Base-by-base conservation (phyloP, 2,797 vertebrate genomes). In the Dermochelys coriacea region DNA sequence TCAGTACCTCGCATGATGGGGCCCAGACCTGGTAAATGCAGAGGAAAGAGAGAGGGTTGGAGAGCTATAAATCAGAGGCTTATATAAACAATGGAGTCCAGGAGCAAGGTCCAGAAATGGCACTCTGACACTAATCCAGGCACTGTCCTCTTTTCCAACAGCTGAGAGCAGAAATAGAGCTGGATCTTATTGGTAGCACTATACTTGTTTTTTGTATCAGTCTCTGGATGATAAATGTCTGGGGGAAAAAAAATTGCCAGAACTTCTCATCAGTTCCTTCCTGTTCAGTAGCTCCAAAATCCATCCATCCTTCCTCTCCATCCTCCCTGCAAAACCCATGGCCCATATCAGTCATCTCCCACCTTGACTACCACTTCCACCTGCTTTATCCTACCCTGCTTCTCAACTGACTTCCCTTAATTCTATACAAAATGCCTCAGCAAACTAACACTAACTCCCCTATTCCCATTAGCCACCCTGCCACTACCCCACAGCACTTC, bases 101-200 rank as follows among this genome's bases (percentile, higher is more conserved):
- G 19, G n/a, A 68, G 19, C 64, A 68, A 68, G n/a, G n/a, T 37
- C 64, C 5, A 71, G n/a, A 88, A 86, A 86, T 86, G 64, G 84
- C 80, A 82, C 41, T 88, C 89, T 95, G 41, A 8, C 81, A 74
- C 41, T 91, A 87, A 95, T 95, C 88, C 77, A 85, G 71, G 95
- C 89, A 95, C 80, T 74, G 37, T 83, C 83, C 91, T 87, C 23
- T 1, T 93, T 96, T 95, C 84, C 87, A 95, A 93, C 87, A 90
- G 93, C 91, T 89, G 91, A 64, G 93, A 95, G 90, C 91, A 94
- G 89, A 90, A 89, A 89, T 50, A 34, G 84, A 71, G 80, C 93
- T 88, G 81, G 57, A 14, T 86, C 41, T 86, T 94, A 71, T 80
- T 75, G 15, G 8, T 74, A 41, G 59, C 29, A 31, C 59, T 14